A percentile compares a stretch with the other conserved stretches of the same genome.
Conservation (phyloP, 2,888 invertebrate species). For the Erebia aethiops region DNA sequence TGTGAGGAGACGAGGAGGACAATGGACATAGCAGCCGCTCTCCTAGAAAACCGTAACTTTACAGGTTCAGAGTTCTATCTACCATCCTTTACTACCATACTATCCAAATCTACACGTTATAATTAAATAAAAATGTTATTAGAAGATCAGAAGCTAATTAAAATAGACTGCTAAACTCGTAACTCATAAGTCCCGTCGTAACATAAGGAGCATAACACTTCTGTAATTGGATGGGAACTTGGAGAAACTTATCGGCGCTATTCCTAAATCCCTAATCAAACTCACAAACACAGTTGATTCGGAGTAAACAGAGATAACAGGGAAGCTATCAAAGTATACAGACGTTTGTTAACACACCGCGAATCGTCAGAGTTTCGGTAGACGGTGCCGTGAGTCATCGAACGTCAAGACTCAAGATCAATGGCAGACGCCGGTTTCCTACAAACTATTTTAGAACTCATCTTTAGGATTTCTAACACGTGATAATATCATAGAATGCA, state of each 20-base stretch:
- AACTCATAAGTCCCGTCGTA: no score
- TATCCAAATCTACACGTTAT: no score
- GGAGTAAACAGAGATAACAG: constrained; percentile 9
- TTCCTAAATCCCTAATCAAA: not conserved
- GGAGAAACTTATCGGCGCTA: not conserved
- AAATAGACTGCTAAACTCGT: no score
- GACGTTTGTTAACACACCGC: not conserved
- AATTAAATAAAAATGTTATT: no score
- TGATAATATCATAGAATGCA: constrained; percentile 24
- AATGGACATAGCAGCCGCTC: no score
- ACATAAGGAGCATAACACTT: not conserved
- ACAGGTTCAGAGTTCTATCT: no score
- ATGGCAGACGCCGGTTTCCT: constrained; percentile 42
- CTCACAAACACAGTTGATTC: not conserved
- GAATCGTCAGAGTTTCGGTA: constrained; percentile 35
- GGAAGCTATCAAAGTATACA: constrained; percentile 21
- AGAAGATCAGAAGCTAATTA: no score
- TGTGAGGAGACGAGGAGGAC: no score
- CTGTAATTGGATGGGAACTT: not conserved
- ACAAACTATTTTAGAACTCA: constrained; percentile 40
- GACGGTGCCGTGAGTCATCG: constrained; percentile 43
- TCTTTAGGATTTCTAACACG: constrained; percentile 29
- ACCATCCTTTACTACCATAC: no score
- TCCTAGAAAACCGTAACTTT: no score
- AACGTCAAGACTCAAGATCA: constrained; percentile 37